Conservation (phyloP, 1,140 invertebrate genomes). For the Drosophila bifasciata region DNA sequence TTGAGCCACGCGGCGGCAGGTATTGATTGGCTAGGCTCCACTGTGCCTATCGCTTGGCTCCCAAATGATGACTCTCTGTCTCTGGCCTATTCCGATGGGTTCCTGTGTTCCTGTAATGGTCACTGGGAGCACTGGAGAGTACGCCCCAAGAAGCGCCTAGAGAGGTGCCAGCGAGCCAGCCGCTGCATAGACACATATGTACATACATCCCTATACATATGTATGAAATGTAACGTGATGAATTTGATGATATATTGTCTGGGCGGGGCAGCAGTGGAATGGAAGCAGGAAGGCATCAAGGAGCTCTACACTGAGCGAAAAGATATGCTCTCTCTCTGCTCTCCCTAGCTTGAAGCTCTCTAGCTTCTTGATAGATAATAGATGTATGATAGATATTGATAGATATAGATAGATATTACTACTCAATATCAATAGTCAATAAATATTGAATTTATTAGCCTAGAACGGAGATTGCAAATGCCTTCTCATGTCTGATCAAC, state of each 20-base stretch:
- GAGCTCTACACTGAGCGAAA: too few relatives aligned
- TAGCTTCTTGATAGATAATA: too few relatives aligned
- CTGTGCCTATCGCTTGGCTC: background rate
- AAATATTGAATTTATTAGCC: too few relatives aligned
- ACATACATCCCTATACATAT: conserved; percentile 77
- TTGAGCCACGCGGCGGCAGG: too few relatives aligned
- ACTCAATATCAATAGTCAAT: too few relatives aligned
- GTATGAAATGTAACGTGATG: conserved; percentile 79
- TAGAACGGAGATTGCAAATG: background rate
- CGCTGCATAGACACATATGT: conserved; percentile 7
- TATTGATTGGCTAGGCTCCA: too few relatives aligned
- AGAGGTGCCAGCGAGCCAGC: conserved; percentile 11
- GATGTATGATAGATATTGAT: too few relatives aligned
- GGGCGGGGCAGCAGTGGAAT: conserved; percentile 3
- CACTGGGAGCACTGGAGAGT: conserved; percentile 60
- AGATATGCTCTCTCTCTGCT: too few relatives aligned
- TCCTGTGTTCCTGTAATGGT: conserved; percentile 50
- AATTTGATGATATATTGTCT: conserved; percentile 81
- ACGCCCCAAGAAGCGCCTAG: background rate
- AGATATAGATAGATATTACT: too few relatives aligned
- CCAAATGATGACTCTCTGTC: conserved; percentile 7
- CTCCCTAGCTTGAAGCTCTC: too few relatives aligned
- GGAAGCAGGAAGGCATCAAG: background rate
- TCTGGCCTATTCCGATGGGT: conserved; percentile 57
- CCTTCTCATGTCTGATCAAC: too few relatives aligned